Evolutionary conservation across 2,888 invertebrate species (phyloP), one percentile per base, ranked within the genome.

Genomic region (Diarsia rubi): DNA sequence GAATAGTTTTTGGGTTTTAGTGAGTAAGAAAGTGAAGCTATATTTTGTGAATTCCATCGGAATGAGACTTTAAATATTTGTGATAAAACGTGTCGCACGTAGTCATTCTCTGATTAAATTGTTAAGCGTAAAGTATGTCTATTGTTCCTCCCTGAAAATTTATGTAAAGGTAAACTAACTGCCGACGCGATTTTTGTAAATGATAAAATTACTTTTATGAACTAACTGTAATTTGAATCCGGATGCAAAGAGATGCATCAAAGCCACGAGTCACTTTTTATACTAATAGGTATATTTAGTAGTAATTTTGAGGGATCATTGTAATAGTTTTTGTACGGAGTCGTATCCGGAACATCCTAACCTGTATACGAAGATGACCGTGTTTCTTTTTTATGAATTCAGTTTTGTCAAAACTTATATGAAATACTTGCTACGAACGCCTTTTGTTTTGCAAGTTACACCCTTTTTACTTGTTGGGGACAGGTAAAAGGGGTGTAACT

Each of bases 81-180:
- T 63, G 47, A 14, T 11, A 54, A 63, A 42, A 14, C 63, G 76
- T 21, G 63, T 44, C 54, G 24, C 31, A 47, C 31, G 47, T 19
- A 62, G 47, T 77, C 47, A 47, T 63, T 63, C 31, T 60, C 21
- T 24, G 54, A 64, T 49, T 19, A 44, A 75, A 57, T 44, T 14
- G 8, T 49, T 69, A 69, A 21, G 54, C n/a, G n/a, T 66, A 24
- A 24, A 24, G 45, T 72, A 12, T 42, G 68, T 24, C 14, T 62
- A 47, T 76, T 49, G 31, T 37, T 49, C 4, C 77, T 44, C 64
- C 69, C n/a, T 21, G 42, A 77, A 69, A 63, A 9, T n/a, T 44
- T 1, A 64, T 24, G 19, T 37, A 8, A 78, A 77, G 76, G 76
- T 77, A 77, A 77, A 77, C 31, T 59, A 77, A 77, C 31, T 59